These are phyloP conservation scores for Temnothorax nylanderi DNA, from an alignment of 1,140 invertebrate genomes.

Conservation along the genomic window DNA sequence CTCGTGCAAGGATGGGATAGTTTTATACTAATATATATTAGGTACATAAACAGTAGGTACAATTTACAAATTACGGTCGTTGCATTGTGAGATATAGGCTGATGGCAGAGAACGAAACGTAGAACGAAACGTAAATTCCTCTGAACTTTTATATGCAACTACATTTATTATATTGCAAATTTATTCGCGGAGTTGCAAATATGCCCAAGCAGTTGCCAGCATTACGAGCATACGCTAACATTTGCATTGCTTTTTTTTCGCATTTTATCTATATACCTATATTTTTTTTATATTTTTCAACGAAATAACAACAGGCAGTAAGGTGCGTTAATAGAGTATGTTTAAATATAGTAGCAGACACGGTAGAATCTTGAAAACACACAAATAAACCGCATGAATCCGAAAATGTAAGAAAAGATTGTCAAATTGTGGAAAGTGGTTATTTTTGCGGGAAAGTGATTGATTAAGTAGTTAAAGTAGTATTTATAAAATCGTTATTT, in stretches of 20 bases:
- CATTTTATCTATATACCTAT: background rate
- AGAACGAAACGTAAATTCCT: background rate
- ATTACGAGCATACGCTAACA: constrained; percentile 11
- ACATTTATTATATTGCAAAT: constrained; percentile 36
- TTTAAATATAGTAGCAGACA: background rate
- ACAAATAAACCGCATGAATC: background rate
- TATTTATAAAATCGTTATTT: background rate
- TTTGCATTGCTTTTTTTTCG: constrained; percentile 14
- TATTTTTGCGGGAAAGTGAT: background rate
- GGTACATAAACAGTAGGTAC: background rate
- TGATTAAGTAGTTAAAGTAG: background rate
- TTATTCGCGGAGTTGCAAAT: constrained; percentile 30
- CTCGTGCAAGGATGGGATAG: background rate
- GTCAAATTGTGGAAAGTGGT: background rate
- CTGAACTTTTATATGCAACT: background rate
- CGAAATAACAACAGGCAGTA: background rate
- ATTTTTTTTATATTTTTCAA: background rate
- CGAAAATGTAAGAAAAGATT: background rate
- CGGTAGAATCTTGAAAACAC: background rate
- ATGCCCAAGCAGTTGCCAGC: background rate
- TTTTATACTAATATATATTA: background rate
- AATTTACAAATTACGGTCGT: background rate
- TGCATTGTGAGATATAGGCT: background rate
- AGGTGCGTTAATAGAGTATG: background rate
- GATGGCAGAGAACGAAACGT: too few species aligned